Percentiles rank a stretch among this genome's conserved stretches.
Conservation (phyloP, 2,888 invertebrate species). For the Drosophila koepferae region DNA sequence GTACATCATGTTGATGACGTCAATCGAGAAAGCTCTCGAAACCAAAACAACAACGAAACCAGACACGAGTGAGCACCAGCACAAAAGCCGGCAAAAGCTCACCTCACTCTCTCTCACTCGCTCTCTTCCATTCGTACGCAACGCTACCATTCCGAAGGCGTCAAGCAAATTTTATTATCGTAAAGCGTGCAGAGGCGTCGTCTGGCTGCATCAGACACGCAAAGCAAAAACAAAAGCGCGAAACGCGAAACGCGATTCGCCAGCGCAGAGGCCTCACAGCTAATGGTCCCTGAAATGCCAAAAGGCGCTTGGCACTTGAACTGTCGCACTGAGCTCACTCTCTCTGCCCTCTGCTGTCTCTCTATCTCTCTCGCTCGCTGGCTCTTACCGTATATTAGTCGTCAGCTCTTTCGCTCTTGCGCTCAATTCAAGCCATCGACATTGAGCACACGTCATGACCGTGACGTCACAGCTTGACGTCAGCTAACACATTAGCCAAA, state of each 20-base stretch:
- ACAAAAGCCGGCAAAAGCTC: slow-evolving; percentile 78
- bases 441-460: slow-evolving; percentile 62
- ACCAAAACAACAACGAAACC: slow-evolving; percentile 60
- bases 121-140: neutral
- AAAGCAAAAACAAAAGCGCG: slow-evolving; percentile 19
- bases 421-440: slow-evolving; percentile 18
- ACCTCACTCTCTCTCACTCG: slow-evolving; percentile 1
- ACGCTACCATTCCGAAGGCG: slow-evolving; percentile 53
- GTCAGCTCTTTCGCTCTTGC: neutral
- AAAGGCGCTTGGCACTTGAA: slow-evolving; percentile 62
- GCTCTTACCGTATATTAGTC: neutral
- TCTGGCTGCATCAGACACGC: slow-evolving; percentile 57
- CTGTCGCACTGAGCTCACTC: slow-evolving; percentile 21
- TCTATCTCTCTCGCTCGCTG: neutral
- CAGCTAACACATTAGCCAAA: slow-evolving; percentile 52
- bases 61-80: slow-evolving; percentile 9
- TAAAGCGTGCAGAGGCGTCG: slow-evolving; percentile 58
- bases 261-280: slow-evolving; percentile 20
- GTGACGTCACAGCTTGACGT: slow-evolving; percentile 75
- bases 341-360: neutral
- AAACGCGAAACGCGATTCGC: slow-evolving; percentile 7
- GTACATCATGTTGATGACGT: slow-evolving; percentile 78
- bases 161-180: slow-evolving; percentile 71
- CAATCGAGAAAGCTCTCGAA: slow-evolving; percentile 81
- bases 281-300: slow-evolving; percentile 72